Percentiles rank a stretch among this genome's conserved stretches.
phyloP scores from a whole-genome alignment of 2,113 vertebrate genomes.

The Rhea pennata region DNA sequence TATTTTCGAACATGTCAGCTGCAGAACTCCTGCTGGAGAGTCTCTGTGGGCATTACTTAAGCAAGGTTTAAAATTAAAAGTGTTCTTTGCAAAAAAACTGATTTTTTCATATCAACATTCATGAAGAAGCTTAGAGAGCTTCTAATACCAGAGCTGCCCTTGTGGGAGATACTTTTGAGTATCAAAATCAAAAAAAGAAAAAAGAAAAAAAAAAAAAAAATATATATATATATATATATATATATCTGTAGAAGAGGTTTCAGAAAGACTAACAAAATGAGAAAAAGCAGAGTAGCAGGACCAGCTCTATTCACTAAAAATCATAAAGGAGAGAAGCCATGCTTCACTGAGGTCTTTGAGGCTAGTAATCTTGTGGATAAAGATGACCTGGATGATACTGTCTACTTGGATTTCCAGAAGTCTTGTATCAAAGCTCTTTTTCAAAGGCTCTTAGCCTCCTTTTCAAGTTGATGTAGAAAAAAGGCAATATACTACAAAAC shows the following conservation, averaged over 20 bases:
- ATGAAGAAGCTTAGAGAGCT: background rate
- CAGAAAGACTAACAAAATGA: background rate
- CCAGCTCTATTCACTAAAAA: background rate
- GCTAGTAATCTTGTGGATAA: background rate
- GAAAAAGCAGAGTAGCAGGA: accelerated
- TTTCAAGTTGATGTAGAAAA: background rate
- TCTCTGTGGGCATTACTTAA: background rate
- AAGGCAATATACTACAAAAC: background rate
- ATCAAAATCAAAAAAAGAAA: no score
- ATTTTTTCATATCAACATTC: background rate
- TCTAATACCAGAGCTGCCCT: background rate
- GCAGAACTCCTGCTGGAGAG: background rate
- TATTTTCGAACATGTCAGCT: background rate
- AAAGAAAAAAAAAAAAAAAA: no score
- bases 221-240: no score
- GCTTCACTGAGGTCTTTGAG: background rate
- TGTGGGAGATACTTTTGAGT: background rate
- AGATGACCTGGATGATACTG: background rate
- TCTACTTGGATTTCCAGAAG: background rate
- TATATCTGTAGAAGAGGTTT: background rate
- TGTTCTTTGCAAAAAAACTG: background rate
- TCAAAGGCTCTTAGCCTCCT: background rate
- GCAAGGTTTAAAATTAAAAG: background rate
- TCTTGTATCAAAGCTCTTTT: background rate
- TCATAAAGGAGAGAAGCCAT: background rate